Conservation (phyloP, 2,888 invertebrate genomes). For the Drosophila nr. fundita region DNA sequence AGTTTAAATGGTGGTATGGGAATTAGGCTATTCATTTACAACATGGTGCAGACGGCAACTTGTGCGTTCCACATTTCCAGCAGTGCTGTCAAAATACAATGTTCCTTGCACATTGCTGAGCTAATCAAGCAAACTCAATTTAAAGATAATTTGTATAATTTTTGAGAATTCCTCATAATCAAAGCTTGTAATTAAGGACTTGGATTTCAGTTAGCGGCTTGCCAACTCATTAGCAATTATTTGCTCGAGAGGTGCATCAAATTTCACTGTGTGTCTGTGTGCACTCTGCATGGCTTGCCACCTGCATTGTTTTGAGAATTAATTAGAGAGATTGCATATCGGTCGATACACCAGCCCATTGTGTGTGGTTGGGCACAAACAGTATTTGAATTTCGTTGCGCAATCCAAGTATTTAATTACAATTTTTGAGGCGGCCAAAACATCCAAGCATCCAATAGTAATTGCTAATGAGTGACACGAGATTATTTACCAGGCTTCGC, state of each 20-base stretch:
- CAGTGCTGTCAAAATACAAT: neutral
- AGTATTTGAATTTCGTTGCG: slow-evolving; percentile 12
- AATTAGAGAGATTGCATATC: slow-evolving; percentile 30
- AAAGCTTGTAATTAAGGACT: neutral
- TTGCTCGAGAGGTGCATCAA: neutral
- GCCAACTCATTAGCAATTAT: slow-evolving; percentile 20
- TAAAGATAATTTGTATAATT: neutral
- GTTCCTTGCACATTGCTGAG: neutral
- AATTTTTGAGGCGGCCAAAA: neutral
- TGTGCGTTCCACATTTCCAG: neutral
- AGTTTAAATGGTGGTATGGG: neutral
- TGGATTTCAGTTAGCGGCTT: neutral
- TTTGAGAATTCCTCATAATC: neutral
- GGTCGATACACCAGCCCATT: neutral
- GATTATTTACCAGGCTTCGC: neutral
- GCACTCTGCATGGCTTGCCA: neutral
- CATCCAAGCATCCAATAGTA: neutral
- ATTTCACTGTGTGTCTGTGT: neutral
- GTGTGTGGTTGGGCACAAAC: neutral
- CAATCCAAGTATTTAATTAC: slow-evolving; percentile 31
- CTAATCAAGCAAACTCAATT: neutral
- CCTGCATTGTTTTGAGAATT: slow-evolving; percentile 6
- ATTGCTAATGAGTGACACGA: neutral
- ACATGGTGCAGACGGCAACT: neutral
- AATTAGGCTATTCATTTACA: neutral